These are phyloP conservation scores for Triplophysa rosa DNA, from an alignment of 2,113 vertebrate genomes.

Conservation along the genomic window DNA sequence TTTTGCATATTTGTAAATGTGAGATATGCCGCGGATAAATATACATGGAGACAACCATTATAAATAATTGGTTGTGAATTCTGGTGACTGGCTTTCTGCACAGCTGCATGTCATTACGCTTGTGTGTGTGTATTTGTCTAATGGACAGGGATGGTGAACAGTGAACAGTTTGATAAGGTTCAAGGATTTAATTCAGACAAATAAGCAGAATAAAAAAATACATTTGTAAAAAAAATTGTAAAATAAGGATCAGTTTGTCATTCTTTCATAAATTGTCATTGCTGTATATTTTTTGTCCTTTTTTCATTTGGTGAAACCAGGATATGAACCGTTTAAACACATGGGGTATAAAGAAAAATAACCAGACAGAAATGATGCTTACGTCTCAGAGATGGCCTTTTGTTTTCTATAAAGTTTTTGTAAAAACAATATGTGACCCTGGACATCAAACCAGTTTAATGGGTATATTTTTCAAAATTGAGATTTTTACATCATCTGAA, in stretches of 20 bases:
- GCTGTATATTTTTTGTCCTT: not conserved
- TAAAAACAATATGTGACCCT: too few relatives aligned
- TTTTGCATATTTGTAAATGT: not conserved
- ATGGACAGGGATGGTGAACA: not conserved
- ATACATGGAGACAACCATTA: not conserved
- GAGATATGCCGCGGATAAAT: not conserved
- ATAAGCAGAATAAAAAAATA: not conserved
- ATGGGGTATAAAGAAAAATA: too few relatives aligned
- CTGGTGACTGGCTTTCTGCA: slow-evolving; percentile 16
- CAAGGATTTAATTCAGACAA: not conserved
- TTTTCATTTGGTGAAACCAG: not conserved
- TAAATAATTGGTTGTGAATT: not conserved
- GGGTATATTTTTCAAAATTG: too few relatives aligned
- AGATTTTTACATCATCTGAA: too few relatives aligned
- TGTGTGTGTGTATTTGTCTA: slow-evolving; percentile 15
- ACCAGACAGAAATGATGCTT: slow-evolving; percentile 2
- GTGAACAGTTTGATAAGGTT: not conserved
- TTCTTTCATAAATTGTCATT: not conserved
- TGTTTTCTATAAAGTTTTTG: not conserved
- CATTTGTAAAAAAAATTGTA: too few relatives aligned
- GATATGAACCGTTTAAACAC: too few relatives aligned
- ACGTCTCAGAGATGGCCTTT: not conserved
- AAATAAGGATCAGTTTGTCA: too few relatives aligned
- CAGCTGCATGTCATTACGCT: not conserved
- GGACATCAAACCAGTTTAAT: too few relatives aligned